Evolutionary conservation across 1,140 invertebrate genomes (phyloP), one percentile per base, ranked within the genome.

Genomic region (Hyposmocoma kahamanoa): DNA sequence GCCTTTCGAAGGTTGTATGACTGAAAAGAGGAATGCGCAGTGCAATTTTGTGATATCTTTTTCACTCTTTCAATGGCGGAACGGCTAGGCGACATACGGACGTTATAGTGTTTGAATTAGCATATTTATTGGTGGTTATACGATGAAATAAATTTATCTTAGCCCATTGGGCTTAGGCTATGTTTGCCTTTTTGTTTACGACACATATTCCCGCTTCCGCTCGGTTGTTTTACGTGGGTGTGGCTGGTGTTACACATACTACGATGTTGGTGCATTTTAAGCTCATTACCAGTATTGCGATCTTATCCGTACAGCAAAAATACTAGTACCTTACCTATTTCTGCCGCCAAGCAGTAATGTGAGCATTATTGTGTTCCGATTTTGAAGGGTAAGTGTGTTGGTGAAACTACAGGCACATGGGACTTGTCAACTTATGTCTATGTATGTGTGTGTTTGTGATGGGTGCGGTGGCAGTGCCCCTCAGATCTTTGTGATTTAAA

Each of bases 41-140:
- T 83, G 78, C 79, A 84, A 83, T 83, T 82, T 74, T 72, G 78
- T 77, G 82, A 85, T 83, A 83, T 85, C 82, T 85, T 82, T 83
- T 84, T 85, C 82, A 75, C 76, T 83, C 79, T 72, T 75, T 82
- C 72, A 71, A 75, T 76, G 71, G 69, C 65, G 59, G 62, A 72
- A 67, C 59, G 59, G 58, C 62, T 64, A 68, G 73, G 74, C 79
- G 80, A 83, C 82, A 85, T 85, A 85, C 74, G 82, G 82, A 79
- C 74, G 79, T 73, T 82, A 81, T 83, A 80, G 74, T 74, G 72
- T 72, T n/a, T 65, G 63, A 79, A 85, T 85, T 85, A 82, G 71
- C 82, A 85, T 85, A 83, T 83, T 85, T 85, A 85, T 82, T 82
- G 74, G 66, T 77, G 74, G 76, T 82, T 75, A 79, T 70, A 69